Conservation (phyloP, 35 echinoderm and acorn worm genomes). For the Heliocidaris tuberculata region DNA sequence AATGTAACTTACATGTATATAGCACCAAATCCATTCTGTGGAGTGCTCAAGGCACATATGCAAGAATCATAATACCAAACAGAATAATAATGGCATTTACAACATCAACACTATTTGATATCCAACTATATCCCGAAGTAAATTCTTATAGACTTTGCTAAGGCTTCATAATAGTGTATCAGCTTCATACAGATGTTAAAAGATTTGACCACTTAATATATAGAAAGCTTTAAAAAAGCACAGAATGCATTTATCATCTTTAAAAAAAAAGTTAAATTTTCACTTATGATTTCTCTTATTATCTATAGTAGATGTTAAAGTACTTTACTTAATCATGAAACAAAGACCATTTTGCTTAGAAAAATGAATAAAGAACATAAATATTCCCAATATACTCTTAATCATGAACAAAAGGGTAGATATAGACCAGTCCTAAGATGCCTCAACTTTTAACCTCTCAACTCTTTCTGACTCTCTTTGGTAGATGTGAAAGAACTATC, state of each 20-base stretch:
- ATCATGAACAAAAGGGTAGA: neutral
- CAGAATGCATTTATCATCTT: neutral
- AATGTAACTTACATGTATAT: too few species aligned
- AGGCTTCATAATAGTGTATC: too few species aligned
- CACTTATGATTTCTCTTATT: neutral
- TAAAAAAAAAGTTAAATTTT: too few species aligned
- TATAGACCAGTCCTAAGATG: neutral
- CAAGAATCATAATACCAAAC: too few species aligned
- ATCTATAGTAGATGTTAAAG: neutral
- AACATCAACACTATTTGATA: too few species aligned
- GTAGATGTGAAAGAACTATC: slow-evolving; percentile 2
- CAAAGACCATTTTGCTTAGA: neutral
- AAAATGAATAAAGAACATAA: neutral
- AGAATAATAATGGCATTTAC: too few species aligned
- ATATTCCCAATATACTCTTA: neutral
- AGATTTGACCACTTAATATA: too few species aligned
- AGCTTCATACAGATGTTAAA: too few species aligned
- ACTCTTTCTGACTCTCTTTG: neutral
- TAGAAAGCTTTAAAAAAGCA: neutral
- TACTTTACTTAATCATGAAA: neutral
- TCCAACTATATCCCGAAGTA: too few species aligned
- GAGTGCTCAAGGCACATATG: too few species aligned
- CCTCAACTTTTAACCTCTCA: neutral
- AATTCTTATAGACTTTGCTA: too few species aligned
- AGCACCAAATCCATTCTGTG: too few species aligned